Evolutionary conservation across 2,113 vertebrate species (phyloP), one percentile per base, ranked within the genome.

Genomic region (Steatornis caripensis): DNA sequence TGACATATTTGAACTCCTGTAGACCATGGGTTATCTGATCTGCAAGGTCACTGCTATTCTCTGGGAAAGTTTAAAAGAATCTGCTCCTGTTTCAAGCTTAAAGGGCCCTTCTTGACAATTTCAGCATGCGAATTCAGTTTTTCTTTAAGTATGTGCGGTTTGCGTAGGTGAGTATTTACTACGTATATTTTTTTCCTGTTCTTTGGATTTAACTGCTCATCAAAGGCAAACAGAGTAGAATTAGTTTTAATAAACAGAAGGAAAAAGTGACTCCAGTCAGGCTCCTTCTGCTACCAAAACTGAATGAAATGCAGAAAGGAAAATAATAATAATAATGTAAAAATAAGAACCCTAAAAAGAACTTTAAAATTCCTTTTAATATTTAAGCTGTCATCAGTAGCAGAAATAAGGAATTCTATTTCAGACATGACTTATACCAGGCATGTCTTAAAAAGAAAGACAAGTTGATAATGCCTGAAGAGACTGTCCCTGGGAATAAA

Each of bases 1-100:
- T 97, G 97, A 97, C 95, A 96, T 97, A 86, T 97, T 94, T 97
- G 92, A 97, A 95, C 95, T 97, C 94, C 79, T 93, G 85, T 82
- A 90, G 95, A 96, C 80, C 84, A 84, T 77, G 80, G 95, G 94
- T 96, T 97, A 97, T 97, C 92, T 93, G 89, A 96, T 95, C 93
- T 96, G 90, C 95, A 97, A 97, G 96, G 96, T 96, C 97, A 97
- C 85, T 94, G 85, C 89, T 97, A 7, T 96, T 97, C 91, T 92
- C 92, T 92, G 96, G 97, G 96, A 94, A 96, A 97, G 83, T 96
- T 75, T 88, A 27, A 93, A 97, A 96, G 89, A 97, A 95, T 94
- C 84, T 93, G 70, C 82, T 94, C 90, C 87, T 89, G 68, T 94
- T 96, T 94, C 60, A 68, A 60, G 88, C 65, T 96, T 96, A 97